Percentiles rank a stretch among this genome's conserved stretches.
Evolutionary conservation across 2,113 vertebrate species (phyloP).

Genomic region (Myodes glareolus): DNA sequence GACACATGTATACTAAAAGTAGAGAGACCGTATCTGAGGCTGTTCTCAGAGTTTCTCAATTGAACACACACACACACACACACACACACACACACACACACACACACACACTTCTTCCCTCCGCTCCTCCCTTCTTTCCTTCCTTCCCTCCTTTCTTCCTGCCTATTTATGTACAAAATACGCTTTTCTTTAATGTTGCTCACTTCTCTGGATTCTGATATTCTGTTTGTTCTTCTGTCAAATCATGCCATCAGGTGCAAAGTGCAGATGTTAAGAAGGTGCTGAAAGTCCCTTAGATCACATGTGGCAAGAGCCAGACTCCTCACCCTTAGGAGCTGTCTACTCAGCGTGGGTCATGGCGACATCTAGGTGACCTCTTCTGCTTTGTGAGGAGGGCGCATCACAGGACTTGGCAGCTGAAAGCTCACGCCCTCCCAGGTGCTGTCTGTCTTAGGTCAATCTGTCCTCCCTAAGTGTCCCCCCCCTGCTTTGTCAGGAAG

Average conservation of each 20-base stretch:
- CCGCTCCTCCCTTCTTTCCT: no score
- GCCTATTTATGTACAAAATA: background rate
- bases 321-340: no score
- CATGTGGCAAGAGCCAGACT: background rate
- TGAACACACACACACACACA: background rate
- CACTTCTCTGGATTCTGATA: background rate
- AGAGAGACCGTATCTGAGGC: background rate
- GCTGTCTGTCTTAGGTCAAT: slow-evolving; percentile 39
- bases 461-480: slow-evolving; percentile 14
- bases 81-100: background rate
- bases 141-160: background rate
- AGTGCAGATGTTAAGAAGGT: background rate
- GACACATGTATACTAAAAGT: fast-evolving
- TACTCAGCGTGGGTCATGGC: background rate
- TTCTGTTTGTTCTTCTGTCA: background rate
- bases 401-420: background rate
- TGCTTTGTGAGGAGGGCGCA: background rate
- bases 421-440: background rate
- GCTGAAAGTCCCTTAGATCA: background rate
- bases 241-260: background rate
- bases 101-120: background rate
- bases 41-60: background rate
- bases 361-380: background rate
- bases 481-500: slow-evolving; percentile 42
- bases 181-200: background rate